These are phyloP conservation scores for Theropithecus gelada DNA, from an alignment of 2,113 vertebrate species.

Conservation along the genomic window DNA sequence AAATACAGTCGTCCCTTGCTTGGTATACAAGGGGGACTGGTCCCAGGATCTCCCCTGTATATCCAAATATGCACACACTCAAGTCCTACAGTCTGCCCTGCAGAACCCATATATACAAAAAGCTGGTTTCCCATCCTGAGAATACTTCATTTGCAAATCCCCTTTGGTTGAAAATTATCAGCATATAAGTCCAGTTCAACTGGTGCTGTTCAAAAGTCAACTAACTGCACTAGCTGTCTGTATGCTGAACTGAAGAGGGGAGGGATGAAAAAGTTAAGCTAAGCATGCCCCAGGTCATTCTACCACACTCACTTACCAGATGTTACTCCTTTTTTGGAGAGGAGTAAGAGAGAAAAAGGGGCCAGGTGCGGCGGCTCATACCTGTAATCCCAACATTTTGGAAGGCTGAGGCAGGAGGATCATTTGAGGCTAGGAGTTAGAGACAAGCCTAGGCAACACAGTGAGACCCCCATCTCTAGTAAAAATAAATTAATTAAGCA, in stretches of 20 bases:
- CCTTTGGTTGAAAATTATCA: background rate
- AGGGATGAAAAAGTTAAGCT: background rate
- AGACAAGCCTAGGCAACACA: too few species aligned
- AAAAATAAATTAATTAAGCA: too few species aligned
- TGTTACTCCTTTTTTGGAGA: background rate
- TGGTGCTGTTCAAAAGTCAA: background rate
- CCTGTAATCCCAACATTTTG: too few species aligned
- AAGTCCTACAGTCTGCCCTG: background rate
- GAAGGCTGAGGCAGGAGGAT: too few species aligned
- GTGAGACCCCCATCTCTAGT: too few species aligned
- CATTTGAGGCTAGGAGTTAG: too few species aligned
- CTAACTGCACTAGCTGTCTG: background rate
- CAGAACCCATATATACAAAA: background rate
- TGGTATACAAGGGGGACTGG: background rate
- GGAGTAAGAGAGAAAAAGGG: background rate
- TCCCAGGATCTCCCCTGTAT: background rate
- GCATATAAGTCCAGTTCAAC: background rate
- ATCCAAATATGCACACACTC: background rate
- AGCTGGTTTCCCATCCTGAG: background rate
- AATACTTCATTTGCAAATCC: background rate
- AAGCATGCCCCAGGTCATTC: background rate
- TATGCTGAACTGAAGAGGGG: background rate
- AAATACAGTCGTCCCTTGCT: background rate
- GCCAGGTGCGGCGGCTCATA: too few species aligned
- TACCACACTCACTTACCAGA: background rate